Evolutionary conservation across 2,888 invertebrate species (phyloP).

Genomic region (Balanococcus diminutus): DNA sequence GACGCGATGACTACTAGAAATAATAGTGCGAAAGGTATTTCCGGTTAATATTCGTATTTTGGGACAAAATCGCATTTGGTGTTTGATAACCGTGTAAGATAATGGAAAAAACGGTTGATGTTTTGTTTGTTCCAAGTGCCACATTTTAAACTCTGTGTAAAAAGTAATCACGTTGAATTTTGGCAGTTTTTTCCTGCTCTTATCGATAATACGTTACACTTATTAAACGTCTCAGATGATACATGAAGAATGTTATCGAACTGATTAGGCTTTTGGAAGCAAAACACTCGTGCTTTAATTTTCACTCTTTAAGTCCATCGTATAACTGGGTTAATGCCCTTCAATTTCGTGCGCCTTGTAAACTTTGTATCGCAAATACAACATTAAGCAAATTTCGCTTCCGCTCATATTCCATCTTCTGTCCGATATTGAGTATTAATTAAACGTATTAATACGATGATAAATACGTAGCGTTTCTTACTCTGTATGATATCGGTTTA

Average conservation of each 20-base stretch:
- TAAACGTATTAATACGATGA: neutral
- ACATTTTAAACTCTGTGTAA: neutral
- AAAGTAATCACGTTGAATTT: neutral
- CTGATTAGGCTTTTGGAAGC: conserved; percentile 1
- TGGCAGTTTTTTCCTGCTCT: neutral
- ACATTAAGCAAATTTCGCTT: conserved; percentile 16
- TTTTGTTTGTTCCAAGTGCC: neutral
- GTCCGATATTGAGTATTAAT: neutral
- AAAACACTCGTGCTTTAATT: neutral
- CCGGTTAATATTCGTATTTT: conserved; percentile 1
- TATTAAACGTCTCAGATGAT: neutral
- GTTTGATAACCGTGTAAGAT: conserved; percentile 7
- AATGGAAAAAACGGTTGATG: neutral
- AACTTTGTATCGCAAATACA: conserved; percentile 32
- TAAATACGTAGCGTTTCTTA: neutral
- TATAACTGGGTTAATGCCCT: conserved; percentile 11
- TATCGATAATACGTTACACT: neutral
- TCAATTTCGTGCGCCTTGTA: neutral
- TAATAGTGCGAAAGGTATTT: conserved; percentile 22
- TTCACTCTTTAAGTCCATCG: neutral
- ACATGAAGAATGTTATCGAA: neutral
- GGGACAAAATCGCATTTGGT: conserved; percentile 7
- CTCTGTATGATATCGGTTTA: neutral
- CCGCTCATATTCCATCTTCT: neutral
- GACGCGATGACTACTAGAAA: conserved; percentile 32